Evolutionary conservation across 2,888 invertebrate genomes (phyloP).

Genomic region (Chrysodeixis includens): DNA sequence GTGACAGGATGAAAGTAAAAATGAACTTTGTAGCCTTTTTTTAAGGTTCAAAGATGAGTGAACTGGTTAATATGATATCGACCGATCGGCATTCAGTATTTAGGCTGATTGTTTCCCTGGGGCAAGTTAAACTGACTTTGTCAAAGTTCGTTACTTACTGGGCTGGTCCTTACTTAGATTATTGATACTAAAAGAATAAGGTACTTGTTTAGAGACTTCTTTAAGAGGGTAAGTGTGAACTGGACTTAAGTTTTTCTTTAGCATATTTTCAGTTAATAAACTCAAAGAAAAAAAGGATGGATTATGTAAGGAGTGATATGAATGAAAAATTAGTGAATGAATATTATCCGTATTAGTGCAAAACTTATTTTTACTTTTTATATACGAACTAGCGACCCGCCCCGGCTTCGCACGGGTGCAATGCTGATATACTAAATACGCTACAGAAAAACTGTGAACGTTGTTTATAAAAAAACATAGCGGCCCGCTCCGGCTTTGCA

Average conservation of each 20-base stretch:
- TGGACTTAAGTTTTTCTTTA: constrained; percentile 13
- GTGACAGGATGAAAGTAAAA: neutral
- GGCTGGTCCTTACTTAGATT: constrained; percentile 34
- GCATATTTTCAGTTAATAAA: too few relatives aligned
- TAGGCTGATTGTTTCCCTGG: constrained; percentile 61
- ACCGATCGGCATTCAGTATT: constrained; percentile 58
- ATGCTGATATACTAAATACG: too few relatives aligned
- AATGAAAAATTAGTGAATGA: too few relatives aligned
- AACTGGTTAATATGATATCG: constrained; percentile 21
- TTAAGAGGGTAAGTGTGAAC: constrained; percentile 21
- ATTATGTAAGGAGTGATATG: too few relatives aligned
- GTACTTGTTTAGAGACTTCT: constrained; percentile 24
- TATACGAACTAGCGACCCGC: too few relatives aligned
- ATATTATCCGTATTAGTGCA: too few relatives aligned
- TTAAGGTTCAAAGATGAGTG: constrained; percentile 27
- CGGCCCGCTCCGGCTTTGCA: too few relatives aligned
- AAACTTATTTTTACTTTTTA: too few relatives aligned
- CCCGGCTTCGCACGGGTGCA: too few relatives aligned
- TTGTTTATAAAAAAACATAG: too few relatives aligned
- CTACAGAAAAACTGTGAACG: too few relatives aligned
- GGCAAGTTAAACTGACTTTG: constrained; percentile 47
- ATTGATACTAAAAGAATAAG: constrained; percentile 47
- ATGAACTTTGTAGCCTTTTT: neutral
- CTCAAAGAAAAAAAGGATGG: too few relatives aligned
- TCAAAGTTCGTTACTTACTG: constrained; percentile 52